A percentile compares a stretch with the other conserved stretches of the same genome.
Conservation (phyloP, 2,888 invertebrate species). For the Tridacna crocea region DNA sequence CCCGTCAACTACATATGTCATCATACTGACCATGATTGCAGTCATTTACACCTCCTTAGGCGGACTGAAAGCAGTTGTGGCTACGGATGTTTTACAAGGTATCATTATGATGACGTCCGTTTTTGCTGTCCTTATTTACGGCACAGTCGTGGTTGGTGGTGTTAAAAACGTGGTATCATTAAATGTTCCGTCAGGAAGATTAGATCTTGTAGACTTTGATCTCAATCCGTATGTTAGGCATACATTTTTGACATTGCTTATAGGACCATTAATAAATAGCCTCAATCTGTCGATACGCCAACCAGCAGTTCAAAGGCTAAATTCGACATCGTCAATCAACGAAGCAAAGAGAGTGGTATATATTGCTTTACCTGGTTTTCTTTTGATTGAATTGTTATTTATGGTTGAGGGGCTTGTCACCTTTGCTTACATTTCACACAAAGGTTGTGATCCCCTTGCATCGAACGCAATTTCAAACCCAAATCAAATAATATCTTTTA, state of each 20-base stretch:
- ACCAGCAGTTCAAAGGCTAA: conserved; percentile 41
- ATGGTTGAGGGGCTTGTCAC: conserved; percentile 48
- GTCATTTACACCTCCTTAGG: conserved; percentile 43
- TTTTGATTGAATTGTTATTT: conserved; percentile 34
- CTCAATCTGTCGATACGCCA: conserved; percentile 14
- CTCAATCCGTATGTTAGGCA: conserved; percentile 33
- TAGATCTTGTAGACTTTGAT: conserved; percentile 42
- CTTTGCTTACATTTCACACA: conserved; percentile 45
- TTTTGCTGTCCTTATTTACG: conserved; percentile 39
- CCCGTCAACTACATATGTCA: conserved; percentile 16
- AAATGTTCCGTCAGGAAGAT: conserved; percentile 35
- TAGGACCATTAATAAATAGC: conserved; percentile 24
- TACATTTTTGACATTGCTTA: conserved; percentile 46
- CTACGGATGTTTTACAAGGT: conserved; percentile 45
- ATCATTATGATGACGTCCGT: conserved; percentile 38
- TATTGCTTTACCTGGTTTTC: conserved; percentile 38
- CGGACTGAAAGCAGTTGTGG: conserved; percentile 48
- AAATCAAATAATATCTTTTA: conserved; percentile 43
- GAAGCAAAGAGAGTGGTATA: conserved; percentile 44
- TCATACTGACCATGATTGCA: conserved; percentile 27
- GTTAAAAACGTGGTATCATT: conserved; percentile 31
- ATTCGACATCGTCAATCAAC: conserved; percentile 33
- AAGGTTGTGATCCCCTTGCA: conserved; percentile 50
- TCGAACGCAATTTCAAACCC: conserved; percentile 46
- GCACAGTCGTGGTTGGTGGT: conserved; percentile 40